Percentiles rank a stretch among this genome's conserved stretches.
Conservation (phyloP, 1,140 invertebrate genomes). For the Pentalonia nigronervosa region DNA sequence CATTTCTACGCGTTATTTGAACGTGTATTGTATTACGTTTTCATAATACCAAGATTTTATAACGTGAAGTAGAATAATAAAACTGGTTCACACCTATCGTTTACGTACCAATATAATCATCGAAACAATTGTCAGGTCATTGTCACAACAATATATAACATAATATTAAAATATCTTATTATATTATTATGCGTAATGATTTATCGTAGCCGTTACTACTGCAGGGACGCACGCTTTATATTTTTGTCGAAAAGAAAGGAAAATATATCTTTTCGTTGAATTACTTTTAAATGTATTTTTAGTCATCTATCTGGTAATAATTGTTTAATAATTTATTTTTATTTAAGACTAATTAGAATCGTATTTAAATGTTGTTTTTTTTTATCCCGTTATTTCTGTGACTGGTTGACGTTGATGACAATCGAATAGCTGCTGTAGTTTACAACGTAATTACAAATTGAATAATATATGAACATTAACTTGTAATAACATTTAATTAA, state of each 20-base stretch:
- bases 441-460: background rate
- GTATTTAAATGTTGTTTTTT: background rate
- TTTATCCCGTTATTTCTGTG: background rate
- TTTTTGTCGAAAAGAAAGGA: background rate
- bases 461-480: background rate
- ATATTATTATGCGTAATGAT: background rate
- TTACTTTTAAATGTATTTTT: background rate
- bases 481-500: background rate
- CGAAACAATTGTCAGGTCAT: conserved; percentile 21
- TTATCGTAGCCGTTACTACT: background rate
- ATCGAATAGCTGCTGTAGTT: background rate
- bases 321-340: background rate
- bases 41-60: background rate
- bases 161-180: background rate
- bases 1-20: conserved; percentile 6
- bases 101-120: background rate
- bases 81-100: conserved; percentile 19
- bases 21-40: conserved; percentile 20
- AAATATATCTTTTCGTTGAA: background rate
- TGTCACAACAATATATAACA: background rate
- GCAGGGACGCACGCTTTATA: background rate
- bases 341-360: background rate
- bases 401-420: background rate
- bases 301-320: background rate
- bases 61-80: background rate